Conservation (phyloP, 2,888 invertebrate genomes). For the Orgyia antiqua region DNA sequence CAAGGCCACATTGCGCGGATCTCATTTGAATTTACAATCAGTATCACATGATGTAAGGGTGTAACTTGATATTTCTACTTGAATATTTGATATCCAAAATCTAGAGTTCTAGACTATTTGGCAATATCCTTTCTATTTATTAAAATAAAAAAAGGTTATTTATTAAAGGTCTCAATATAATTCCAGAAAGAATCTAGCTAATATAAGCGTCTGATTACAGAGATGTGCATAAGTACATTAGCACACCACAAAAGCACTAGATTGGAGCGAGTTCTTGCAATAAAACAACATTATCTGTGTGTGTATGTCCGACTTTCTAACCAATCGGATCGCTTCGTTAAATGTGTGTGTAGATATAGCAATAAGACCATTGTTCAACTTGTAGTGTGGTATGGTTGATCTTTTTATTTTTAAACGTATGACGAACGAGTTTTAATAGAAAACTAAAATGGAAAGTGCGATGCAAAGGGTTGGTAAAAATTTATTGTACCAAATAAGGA, state of each 20-base stretch:
- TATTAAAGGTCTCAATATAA: too few relatives aligned
- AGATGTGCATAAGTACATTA: conserved; percentile 42
- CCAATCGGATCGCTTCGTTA: conserved; percentile 33
- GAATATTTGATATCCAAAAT: too few relatives aligned
- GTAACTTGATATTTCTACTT: too few relatives aligned
- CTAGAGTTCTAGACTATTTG: too few relatives aligned
- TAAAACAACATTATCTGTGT: conserved; percentile 49
- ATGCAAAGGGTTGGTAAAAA: conserved; percentile 5
- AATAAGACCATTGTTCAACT: conserved; percentile 41
- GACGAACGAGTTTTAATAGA: conserved; percentile 6
- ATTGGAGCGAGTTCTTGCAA: conserved; percentile 51
- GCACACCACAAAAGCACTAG: conserved; percentile 50
- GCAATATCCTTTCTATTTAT: too few relatives aligned
- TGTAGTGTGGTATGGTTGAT: conserved; percentile 18
- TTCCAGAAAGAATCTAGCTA: too few relatives aligned
- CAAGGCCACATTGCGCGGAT: too few relatives aligned
- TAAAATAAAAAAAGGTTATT: too few relatives aligned
- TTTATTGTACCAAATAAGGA: conserved; percentile 12
- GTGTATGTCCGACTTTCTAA: conserved; percentile 43
- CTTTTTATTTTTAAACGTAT: conserved; percentile 20
- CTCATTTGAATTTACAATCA: too few relatives aligned
- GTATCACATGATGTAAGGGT: too few relatives aligned
- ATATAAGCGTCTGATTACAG: too few relatives aligned
- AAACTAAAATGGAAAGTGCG: conserved; percentile 21
- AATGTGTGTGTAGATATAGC: conserved; percentile 33